Conservation (phyloP, 2,113 vertebrate genomes). For the Gasterosteus aculeatus region DNA sequence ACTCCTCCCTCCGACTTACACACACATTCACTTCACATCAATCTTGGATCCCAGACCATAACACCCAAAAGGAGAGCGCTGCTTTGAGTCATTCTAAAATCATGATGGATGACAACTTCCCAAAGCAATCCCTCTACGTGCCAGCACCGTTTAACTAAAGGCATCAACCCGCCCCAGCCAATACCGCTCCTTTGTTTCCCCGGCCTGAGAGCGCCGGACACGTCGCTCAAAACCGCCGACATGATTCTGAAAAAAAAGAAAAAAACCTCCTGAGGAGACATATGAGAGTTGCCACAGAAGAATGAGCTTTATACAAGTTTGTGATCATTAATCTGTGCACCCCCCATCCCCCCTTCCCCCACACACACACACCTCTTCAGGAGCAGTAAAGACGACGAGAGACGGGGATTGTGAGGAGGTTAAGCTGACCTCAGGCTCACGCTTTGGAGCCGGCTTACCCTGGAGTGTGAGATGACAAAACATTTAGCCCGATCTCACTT, state of each 20-base stretch:
- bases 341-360: neutral
- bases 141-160: slow-evolving; percentile 82
- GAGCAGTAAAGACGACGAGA: slow-evolving; percentile 43
- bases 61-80: slow-evolving; percentile 74
- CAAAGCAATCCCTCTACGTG: slow-evolving; percentile 77
- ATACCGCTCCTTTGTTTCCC: slow-evolving; percentile 55
- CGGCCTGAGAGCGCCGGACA: slow-evolving; percentile 34
- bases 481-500: slow-evolving; percentile 77
- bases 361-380: neutral
- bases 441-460: slow-evolving; percentile 72
- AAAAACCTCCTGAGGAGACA: slow-evolving; percentile 43
- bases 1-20: slow-evolving; percentile 45
- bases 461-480: slow-evolving; percentile 79
- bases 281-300: slow-evolving; percentile 59
- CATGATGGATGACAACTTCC: slow-evolving; percentile 85
- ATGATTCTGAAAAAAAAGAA: slow-evolving; percentile 23
- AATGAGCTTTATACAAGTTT: slow-evolving; percentile 55
- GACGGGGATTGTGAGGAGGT: slow-evolving; percentile 59
- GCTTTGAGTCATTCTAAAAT: slow-evolving; percentile 81
- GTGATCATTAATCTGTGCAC: slow-evolving; percentile 44
- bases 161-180: slow-evolving; percentile 71
- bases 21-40: slow-evolving; percentile 69
- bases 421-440: slow-evolving; percentile 73
- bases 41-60: slow-evolving; percentile 75
- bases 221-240: slow-evolving; percentile 40